Evolutionary conservation across 1,140 invertebrate species (phyloP).

Genomic region (Pseudomyrmex dendroicus): DNA sequence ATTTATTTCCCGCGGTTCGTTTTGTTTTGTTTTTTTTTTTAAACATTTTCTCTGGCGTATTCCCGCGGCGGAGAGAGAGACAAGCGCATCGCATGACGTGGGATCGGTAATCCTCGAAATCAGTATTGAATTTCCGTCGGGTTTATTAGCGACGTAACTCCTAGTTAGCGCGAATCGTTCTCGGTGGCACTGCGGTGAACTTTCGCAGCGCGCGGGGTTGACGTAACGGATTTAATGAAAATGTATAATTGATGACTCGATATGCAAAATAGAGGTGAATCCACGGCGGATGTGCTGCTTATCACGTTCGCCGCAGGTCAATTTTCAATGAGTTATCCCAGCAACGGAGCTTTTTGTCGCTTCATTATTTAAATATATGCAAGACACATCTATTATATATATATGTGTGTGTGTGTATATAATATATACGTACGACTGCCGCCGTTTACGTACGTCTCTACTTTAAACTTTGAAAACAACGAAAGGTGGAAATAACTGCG

Average conservation of each 20-base stretch:
- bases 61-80: neutral
- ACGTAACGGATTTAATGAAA: slow-evolving; percentile 39
- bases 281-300: neutral
- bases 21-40: neutral
- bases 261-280: slow-evolving; percentile 34
- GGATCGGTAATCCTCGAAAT: slow-evolving; percentile 49
- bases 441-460: too few relatives aligned
- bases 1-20: slow-evolving; percentile 10
- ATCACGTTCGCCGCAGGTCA: neutral
- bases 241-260: slow-evolving; percentile 40
- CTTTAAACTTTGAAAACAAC: too few relatives aligned
- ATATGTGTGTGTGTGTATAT: too few relatives aligned
- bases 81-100: slow-evolving; percentile 16
- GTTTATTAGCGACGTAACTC: slow-evolving; percentile 37
- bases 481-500: too few relatives aligned
- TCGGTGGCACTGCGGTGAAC: slow-evolving; percentile 28
- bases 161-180: slow-evolving; percentile 38
- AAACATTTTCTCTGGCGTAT: slow-evolving; percentile 30
- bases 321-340: neutral
- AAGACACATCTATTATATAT: too few relatives aligned
- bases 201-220: neutral
- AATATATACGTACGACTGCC: too few relatives aligned
- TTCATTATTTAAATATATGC: neutral
- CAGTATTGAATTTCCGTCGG: slow-evolving; percentile 47
- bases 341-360: neutral